These are phyloP conservation scores for Trachymyrmex cornetzi DNA, from an alignment of 1,140 invertebrate species.

Conservation along the genomic window DNA sequence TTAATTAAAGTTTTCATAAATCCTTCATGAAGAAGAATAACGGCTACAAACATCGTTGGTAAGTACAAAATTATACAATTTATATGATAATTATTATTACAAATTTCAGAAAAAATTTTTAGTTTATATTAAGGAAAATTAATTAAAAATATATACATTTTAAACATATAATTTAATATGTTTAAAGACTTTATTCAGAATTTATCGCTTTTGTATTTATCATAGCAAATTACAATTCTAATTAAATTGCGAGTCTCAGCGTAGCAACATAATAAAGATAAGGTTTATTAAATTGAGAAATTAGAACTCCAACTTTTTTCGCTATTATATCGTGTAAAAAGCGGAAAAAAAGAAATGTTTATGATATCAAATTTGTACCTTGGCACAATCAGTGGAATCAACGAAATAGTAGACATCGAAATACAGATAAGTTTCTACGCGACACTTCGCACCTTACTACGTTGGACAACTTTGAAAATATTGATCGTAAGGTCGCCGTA, in stretches of 20 bases:
- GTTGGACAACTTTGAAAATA: conserved; percentile 41
- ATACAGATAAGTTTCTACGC: conserved; percentile 40
- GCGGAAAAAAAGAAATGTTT: not conserved
- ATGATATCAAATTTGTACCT: conserved; percentile 37
- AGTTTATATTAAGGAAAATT: not conserved
- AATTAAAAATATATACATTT: not conserved
- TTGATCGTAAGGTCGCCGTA: conserved; percentile 41
- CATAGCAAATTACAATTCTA: not conserved
- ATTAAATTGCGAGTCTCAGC: not conserved
- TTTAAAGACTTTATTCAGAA: not conserved
- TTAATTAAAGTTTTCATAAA: not conserved
- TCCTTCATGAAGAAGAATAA: not conserved
- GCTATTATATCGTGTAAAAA: not conserved
- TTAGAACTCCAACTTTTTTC: not conserved
- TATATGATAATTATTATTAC: not conserved
- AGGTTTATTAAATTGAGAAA: not conserved
- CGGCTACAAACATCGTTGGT: not conserved
- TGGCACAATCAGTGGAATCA: conserved; percentile 11
- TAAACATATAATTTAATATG: not conserved
- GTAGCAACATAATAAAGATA: not conserved
- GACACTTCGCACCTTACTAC: conserved; percentile 35
- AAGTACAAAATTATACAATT: conserved; percentile 39
- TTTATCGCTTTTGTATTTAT: not conserved
- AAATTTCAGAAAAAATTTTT: not conserved
- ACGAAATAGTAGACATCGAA: conserved; percentile 11